Evolutionary conservation across 2,113 vertebrate species (phyloP), one percentile per base, ranked within the genome.

Genomic region (Cebidichthys violaceus): DNA sequence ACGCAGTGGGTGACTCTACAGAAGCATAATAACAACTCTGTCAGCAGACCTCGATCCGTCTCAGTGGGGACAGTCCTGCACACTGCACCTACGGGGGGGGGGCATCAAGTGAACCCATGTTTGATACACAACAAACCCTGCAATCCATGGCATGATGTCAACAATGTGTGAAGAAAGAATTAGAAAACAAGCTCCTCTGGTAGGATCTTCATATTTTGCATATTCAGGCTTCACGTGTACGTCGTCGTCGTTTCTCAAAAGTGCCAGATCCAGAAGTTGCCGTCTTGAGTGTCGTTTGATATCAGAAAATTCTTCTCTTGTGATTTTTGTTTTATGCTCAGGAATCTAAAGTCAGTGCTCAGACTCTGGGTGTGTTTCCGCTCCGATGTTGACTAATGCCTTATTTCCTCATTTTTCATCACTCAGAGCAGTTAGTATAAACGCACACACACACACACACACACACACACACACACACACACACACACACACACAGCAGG

Each of bases 371-470:
- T 39, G 76, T 60, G 66, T 86, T 80, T 86, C 47, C 24, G 27
- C 57, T 72, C n/a, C 45, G 2, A 13, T 62, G 61, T 71, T 61
- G 55, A 78, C 59, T 77, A 22, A 61, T 71, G 33, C 18, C 55
- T 84, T 67, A 81, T 87, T 75, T 83, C 69, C 68, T 85, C 18
- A 85, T 89, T 70, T 83, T 80, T 88, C 86, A 86, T 83, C 50
- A 47, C 20, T 33, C 41, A n/a, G 33, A 66, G 59, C 35, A 59
- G 39, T 73, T 60, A 81, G 41, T n/a, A n/a, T n/a, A n/a, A n/a
- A n/a, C n/a, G n/a, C n/a, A n/a, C 29, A 9, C 31, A 59, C 7
- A 79, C 1, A 45, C 22, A 72, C 8, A 61, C 22, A 29, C 2
- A 73, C 20, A 45, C 7, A 10, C 8, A 35, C 35, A 65, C 39